Percentiles rank a stretch among this genome's conserved stretches.
Conservation (phyloP, 2,797 vertebrate genomes). For the Sus cebifrons region DNA sequence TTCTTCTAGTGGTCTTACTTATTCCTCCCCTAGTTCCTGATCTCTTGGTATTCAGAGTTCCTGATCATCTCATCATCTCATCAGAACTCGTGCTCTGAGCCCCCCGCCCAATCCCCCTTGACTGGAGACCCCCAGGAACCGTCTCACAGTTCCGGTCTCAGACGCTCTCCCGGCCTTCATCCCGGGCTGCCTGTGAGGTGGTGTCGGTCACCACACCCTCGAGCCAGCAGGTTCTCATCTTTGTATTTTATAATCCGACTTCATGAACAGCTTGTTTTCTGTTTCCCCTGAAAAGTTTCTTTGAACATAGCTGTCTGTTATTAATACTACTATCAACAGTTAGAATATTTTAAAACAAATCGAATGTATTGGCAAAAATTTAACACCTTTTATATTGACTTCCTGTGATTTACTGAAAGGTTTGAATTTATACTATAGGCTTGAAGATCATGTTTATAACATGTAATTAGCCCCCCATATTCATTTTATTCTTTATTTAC, state of each 20-base stretch:
- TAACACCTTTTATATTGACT: neutral
- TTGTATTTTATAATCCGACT: neutral
- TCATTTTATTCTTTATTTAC: neutral
- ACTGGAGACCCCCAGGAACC: neutral
- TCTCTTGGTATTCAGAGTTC: neutral
- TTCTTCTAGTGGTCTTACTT: too few species aligned
- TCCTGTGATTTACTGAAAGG: neutral
- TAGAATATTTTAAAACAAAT: slow-evolving; percentile 29
- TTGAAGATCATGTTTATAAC: neutral
- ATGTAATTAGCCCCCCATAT: neutral
- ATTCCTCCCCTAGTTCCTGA: neutral
- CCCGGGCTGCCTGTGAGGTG: neutral
- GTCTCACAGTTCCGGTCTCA: neutral
- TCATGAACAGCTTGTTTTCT: neutral
- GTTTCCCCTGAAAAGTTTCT: neutral
- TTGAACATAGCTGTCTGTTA: neutral
- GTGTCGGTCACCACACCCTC: neutral
- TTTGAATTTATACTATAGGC: neutral
- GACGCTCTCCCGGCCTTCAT: neutral
- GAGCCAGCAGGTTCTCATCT: neutral
- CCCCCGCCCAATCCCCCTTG: neutral
- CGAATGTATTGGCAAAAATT: neutral
- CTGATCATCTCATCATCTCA: neutral
- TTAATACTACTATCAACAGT: neutral
- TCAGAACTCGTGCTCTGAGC: neutral